Evolutionary conservation across 2,113 vertebrate species (phyloP).

Genomic region (Rhinoderma darwinii): DNA sequence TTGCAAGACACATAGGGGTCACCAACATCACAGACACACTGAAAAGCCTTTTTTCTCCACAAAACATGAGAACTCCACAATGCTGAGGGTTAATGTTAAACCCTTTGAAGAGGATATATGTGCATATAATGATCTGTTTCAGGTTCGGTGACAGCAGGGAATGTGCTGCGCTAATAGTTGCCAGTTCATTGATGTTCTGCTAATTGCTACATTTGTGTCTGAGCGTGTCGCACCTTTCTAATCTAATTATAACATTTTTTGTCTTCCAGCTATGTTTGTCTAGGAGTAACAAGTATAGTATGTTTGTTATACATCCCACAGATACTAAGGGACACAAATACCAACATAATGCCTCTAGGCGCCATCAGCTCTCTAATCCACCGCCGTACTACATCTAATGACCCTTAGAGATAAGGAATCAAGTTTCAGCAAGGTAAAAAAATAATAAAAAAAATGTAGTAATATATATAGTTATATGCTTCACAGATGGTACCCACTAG

Average conservation of each 20-base stretch:
- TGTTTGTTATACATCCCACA: background rate
- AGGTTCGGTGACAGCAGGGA: conserved; percentile 4
- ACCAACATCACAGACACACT: background rate
- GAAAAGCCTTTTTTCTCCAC: background rate
- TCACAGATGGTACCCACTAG: no score
- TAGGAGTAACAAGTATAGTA: background rate
- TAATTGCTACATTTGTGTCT: conserved; percentile 19
- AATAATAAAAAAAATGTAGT: no score
- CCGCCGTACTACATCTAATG: no score
- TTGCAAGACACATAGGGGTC: background rate
- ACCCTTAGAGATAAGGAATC: background rate
- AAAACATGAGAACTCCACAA: background rate
- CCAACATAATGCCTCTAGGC: background rate
- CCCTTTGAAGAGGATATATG: background rate
- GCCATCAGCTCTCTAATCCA: background rate
- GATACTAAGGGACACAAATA: background rate
- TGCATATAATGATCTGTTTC: conserved; percentile 9
- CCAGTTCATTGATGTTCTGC: background rate
- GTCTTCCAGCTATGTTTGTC: background rate
- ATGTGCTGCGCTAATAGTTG: background rate
- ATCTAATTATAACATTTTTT: background rate
- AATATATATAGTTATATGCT: no score
- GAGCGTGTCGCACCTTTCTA: background rate
- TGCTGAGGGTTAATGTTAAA: background rate
- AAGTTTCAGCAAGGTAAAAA: no score